Percentiles rank a stretch among this genome's conserved stretches.
phyloP scores from a whole-genome alignment of 2,888 invertebrate species.

The Mesochorus sp. region DNA sequence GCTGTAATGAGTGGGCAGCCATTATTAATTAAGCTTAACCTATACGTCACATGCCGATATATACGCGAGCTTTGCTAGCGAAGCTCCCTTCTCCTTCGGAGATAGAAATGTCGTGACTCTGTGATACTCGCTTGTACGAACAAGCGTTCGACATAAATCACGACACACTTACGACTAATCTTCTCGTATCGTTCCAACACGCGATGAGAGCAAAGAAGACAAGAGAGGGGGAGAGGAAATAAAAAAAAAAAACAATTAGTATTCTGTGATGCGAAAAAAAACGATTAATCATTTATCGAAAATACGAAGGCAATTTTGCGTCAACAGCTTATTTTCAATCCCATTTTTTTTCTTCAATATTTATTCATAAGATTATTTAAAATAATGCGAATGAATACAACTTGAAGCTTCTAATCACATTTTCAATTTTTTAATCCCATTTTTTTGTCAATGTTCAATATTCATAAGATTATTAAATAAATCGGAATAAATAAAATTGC shows the following conservation, averaged over 20 bases:
- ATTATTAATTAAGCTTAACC: no score
- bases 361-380: constrained; percentile 4
- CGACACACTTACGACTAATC: constrained; percentile 37
- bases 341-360: neutral
- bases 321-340: constrained; percentile 6
- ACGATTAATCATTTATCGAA: neutral
- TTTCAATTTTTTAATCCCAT: constrained; percentile 9
- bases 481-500: constrained; percentile 17
- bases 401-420: no score
- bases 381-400: no score
- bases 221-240: neutral
- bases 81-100: no score
- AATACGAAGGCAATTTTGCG: neutral
- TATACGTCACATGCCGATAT: no score
- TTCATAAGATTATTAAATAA: neutral
- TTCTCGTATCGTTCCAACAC: constrained; percentile 33
- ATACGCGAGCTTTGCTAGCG: no score
- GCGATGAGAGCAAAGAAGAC: no score
- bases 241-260: neutral
- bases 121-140: constrained; percentile 25
- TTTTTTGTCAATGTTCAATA: neutral
- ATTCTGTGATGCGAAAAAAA: constrained; percentile 13
- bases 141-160: constrained; percentile 41
- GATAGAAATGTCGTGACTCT: constrained; percentile 43
- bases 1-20: no score